phyloP scores from a whole-genome alignment of 2,888 invertebrate genomes.

The Amphipyra berbera region DNA sequence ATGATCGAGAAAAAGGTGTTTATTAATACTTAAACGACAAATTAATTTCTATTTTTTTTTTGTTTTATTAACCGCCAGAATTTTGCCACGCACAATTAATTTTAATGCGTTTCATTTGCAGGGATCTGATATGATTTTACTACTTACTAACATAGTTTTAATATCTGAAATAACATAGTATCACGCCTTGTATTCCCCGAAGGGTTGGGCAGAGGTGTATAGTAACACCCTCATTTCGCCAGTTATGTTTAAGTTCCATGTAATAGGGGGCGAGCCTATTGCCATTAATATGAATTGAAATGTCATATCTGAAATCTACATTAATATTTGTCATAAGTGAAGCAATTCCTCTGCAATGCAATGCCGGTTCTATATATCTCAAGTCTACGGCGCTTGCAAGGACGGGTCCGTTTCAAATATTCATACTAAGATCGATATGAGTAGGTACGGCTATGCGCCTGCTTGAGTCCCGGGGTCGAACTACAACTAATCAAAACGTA shows the following conservation, averaged over 20 bases:
- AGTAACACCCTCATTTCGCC: too few species aligned
- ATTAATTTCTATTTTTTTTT: constrained; percentile 9
- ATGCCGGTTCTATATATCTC: constrained; percentile 42
- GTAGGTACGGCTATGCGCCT: constrained; percentile 75
- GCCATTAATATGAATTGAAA: too few species aligned
- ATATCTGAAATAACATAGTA: too few species aligned
- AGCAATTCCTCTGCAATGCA: constrained; percentile 31
- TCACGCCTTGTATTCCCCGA: too few species aligned
- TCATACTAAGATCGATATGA: constrained; percentile 87
- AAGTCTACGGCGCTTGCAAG: constrained; percentile 77
- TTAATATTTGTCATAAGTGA: constrained; percentile 9
- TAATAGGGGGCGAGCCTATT: too few species aligned
- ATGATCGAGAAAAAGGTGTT: constrained; percentile 24
- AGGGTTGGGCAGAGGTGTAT: too few species aligned
- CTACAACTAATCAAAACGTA: constrained; percentile 83
- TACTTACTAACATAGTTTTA: too few species aligned
- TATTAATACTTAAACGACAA: neutral
- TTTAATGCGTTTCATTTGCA: too few species aligned
- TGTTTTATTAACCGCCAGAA: neutral
- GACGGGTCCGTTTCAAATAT: constrained; percentile 85
- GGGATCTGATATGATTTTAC: too few species aligned
- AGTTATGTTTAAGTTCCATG: too few species aligned
- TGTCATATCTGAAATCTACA: too few species aligned
- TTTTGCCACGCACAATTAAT: constrained; percentile 1
- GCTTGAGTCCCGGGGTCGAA: constrained; percentile 75